Evolutionary conservation across 2,888 invertebrate species (phyloP), one percentile per base, ranked within the genome.

Genomic region (Lycophotia porphyrea): DNA sequence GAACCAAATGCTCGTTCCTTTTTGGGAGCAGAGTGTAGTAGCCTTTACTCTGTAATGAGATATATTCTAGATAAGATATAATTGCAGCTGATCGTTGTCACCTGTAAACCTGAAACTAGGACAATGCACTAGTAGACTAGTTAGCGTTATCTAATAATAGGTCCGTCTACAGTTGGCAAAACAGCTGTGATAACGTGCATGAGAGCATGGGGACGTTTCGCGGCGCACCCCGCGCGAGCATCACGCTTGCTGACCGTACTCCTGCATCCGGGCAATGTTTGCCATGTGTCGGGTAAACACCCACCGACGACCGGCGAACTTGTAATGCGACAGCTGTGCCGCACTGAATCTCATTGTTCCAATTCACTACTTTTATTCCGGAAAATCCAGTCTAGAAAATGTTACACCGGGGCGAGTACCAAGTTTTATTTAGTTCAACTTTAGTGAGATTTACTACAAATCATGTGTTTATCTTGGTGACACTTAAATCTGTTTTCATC

Each of bases 271-370:
- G 60, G 24, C 75, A 63, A 63, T 78, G 89, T 90, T 91, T 90
- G 88, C 87, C 70, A 90, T 91, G 88, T 88, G 89, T 87, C 87
- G 83, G 74, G 88, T 90, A 91, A 92, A 92, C 89, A 90, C 76
- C 82, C 80, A 66, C 70, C 76, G 77, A 80, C 82, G 84, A 86
- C 74, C 65, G 67, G 69, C 86, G 83, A 92, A 92, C 86, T 93
- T 92, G 88, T 92, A 90, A 91, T 88, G 87, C 91, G 90, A 91
- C 93, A 92, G 91, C 91, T 93, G 93, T 84, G 87, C 87, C 87
- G 81, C 86, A 80, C 87, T 88, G 92, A 92, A 93, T 92, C 90
- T 89, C 91, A 91, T 93, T 92, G 92, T 92, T 91, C 91, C 90
- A 91, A 88, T 93, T 90, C 89, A 82, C 88, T 88, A 86, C 88